Evolutionary conservation across 2,797 vertebrate species (phyloP).

Genomic region (Tinamus major): DNA sequence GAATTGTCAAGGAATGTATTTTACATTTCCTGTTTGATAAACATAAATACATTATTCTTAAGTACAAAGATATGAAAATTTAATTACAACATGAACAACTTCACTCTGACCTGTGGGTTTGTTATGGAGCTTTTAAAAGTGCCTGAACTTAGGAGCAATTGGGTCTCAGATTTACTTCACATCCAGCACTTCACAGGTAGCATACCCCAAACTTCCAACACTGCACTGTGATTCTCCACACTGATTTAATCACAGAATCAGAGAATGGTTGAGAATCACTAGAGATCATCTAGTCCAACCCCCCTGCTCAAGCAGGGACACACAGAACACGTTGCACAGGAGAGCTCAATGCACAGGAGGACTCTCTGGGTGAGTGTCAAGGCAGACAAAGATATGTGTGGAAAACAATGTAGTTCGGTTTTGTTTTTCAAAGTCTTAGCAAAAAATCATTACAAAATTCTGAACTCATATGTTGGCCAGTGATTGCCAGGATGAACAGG

Average conservation of each 20-base stretch:
- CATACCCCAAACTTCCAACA: neutral
- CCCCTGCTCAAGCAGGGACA: too few relatives aligned
- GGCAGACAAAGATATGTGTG: neutral
- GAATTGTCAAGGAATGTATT: conserved; percentile 44
- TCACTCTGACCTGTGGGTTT: neutral
- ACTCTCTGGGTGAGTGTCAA: neutral
- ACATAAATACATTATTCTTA: conserved; percentile 40
- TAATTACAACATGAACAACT: conserved; percentile 29
- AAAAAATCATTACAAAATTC: neutral
- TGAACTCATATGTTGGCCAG: neutral
- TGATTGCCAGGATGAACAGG: neutral
- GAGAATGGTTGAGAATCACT: too few relatives aligned
- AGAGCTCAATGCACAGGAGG: neutral
- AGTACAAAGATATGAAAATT: conserved; percentile 63
- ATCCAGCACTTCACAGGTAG: neutral
- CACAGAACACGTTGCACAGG: too few relatives aligned
- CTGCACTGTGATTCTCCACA: neutral
- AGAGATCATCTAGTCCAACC: too few relatives aligned
- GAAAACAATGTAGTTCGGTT: neutral
- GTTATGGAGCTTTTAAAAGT: neutral
- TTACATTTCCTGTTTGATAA: conserved; percentile 64
- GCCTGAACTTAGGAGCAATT: neutral
- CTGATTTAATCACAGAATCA: neutral
- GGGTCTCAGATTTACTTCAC: neutral
- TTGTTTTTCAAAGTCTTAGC: neutral